Conservation (phyloP, 2,888 invertebrate genomes). For the Ariolimax columbianus region DNA sequence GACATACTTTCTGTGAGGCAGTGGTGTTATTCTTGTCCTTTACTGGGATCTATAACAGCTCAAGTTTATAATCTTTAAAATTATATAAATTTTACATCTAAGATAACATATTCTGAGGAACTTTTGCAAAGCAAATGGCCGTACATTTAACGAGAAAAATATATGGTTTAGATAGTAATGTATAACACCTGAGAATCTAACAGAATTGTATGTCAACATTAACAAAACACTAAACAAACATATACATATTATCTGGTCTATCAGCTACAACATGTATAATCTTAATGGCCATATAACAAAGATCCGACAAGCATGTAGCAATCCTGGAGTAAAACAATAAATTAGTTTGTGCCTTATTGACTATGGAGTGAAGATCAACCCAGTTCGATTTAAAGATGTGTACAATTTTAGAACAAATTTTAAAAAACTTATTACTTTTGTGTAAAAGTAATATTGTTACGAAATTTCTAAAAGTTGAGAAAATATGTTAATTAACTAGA, state of each 20-base stretch:
- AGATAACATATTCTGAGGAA: too few relatives aligned
- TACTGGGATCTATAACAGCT: too few relatives aligned
- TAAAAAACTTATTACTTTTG: neutral
- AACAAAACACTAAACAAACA: neutral
- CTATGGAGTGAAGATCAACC: neutral
- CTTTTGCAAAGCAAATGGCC: too few relatives aligned
- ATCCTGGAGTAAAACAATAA: neutral
- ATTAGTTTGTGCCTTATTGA: conserved; percentile 8
- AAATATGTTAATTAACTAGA: neutral
- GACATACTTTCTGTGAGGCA: too few relatives aligned
- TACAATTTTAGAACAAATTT: too few relatives aligned
- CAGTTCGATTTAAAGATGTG: neutral
- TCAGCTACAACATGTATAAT: neutral
- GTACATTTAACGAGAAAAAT: neutral
- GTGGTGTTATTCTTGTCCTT: too few relatives aligned
- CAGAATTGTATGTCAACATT: neutral
- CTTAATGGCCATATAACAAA: neutral
- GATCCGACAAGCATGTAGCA: neutral
- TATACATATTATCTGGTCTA: neutral
- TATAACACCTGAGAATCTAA: conserved; percentile 1
- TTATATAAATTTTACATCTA: too few relatives aligned
- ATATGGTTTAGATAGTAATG: neutral
- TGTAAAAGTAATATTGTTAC: neutral
- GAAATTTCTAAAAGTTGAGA: neutral
- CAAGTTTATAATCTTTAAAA: too few relatives aligned